These are phyloP conservation scores for Aphrophora alni DNA, from an alignment of 2,888 invertebrate species.

Conservation along the genomic window DNA sequence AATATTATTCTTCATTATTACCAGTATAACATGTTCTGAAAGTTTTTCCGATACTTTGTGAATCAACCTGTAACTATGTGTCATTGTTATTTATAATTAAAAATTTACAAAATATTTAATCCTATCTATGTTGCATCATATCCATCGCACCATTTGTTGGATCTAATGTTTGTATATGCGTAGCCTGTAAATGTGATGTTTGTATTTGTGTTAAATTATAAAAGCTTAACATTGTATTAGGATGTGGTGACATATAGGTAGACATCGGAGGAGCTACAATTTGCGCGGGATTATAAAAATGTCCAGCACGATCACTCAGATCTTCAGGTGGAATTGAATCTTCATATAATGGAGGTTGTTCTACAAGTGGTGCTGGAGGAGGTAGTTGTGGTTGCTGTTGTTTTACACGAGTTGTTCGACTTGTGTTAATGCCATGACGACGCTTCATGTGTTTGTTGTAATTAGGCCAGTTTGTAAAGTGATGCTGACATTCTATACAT, in stretches of 20 bases:
- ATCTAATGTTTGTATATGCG: constrained; percentile 11
- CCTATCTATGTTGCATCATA: constrained; percentile 36
- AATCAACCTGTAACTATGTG: too few species aligned
- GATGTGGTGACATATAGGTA: constrained; percentile 22
- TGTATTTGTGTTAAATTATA: constrained; percentile 13
- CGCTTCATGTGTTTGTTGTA: constrained; percentile 84
- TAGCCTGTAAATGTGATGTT: constrained; percentile 15
- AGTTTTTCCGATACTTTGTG: too few species aligned
- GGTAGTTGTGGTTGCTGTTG: constrained; percentile 26
- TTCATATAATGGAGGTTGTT: constrained; percentile 26
- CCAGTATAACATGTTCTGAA: too few species aligned
- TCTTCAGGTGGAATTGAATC: constrained; percentile 23
- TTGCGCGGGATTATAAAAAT: constrained; percentile 17
- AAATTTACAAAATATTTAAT: too few species aligned
- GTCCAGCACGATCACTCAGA: constrained; percentile 11
- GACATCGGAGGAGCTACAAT: neutral
- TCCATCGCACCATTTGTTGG: constrained; percentile 16
- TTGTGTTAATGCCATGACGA: constrained; percentile 60
- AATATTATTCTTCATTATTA: too few species aligned
- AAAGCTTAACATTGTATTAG: constrained; percentile 18
- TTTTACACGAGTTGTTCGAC: constrained; percentile 44
- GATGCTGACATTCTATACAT: constrained; percentile 73
- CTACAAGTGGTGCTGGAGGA: constrained; percentile 23
- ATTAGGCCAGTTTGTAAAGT: constrained; percentile 84
- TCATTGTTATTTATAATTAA: too few species aligned